Evolutionary conservation across 2,797 vertebrate species (phyloP), one percentile per base, ranked within the genome.

Genomic region (Poecilia gillii): DNA sequence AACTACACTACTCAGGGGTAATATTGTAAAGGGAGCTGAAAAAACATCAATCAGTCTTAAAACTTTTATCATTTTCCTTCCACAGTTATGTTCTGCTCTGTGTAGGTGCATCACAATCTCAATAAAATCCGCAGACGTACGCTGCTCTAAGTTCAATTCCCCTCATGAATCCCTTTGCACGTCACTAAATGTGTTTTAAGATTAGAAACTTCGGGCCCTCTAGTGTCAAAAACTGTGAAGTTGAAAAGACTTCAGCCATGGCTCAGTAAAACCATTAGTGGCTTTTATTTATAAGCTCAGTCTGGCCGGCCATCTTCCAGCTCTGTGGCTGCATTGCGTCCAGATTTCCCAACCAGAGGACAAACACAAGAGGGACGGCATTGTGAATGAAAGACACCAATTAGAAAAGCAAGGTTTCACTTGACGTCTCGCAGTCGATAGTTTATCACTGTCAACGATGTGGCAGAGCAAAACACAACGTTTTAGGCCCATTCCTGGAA

Each of bases 341-440:
- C 78, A 72, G 41, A 87, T 81, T 81, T 81, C 77, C 87, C 66
- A 87, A 89, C 84, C 86, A 62, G 81, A 78, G 36, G 87, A 87
- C 85, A 82, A 82, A 86, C 84, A 68, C 82, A 51, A 78, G 85
- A 79, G 57, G 74, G 74, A 79, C 80, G 12, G 81, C 13, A 0
- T 49, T 75, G 68, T 73, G 41, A 82, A 73, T 79, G 75, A 90
- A 86, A 80, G 77, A 79, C 76, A 86, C 83, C 79, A 9, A 68
- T 55, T 73, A 83, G 79, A 75, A 84, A 85, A 82, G 75, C 31
- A 83, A 87, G 90, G 79, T 87, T 78, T 78, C 68, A 79, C 84
- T 85, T 87, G 72, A 88, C 70, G 74, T 82, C 74, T 88, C 74
- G 73, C 85, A 81, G 80, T 73, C 76, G 81, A 86, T 55, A 74